A percentile compares a stretch with the other conserved stretches of the same genome.
Evolutionary conservation across 2,113 vertebrate genomes (phyloP).

Genomic region (Alligator sinensis): DNA sequence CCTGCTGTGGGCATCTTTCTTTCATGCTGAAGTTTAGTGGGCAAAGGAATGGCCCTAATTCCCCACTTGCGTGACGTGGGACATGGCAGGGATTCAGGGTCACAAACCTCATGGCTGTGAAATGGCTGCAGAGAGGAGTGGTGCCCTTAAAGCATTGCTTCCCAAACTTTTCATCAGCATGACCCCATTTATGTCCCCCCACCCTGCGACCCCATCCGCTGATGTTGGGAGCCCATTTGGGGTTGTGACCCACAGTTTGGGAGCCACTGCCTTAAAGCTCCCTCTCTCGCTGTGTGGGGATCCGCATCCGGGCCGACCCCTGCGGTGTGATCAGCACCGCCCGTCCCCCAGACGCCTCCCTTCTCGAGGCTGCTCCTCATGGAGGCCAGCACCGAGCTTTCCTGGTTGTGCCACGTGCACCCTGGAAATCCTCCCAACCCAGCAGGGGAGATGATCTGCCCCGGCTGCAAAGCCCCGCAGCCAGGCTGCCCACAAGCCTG

Average conservation of each 20-base stretch:
- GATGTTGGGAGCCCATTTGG: too few species aligned
- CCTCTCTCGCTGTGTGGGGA: background rate
- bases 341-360: background rate
- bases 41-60: background rate
- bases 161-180: background rate
- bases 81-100: background rate
- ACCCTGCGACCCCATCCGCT: too few species aligned
- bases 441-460: slow-evolving; percentile 13
- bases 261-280: too few species aligned
- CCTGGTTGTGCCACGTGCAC: background rate
- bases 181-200: too few species aligned
- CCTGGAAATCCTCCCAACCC: background rate
- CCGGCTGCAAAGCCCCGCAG: slow-evolving; percentile 12
- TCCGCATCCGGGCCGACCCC: background rate
- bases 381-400: too few species aligned
- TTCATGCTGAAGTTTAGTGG: background rate
- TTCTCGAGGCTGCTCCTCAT: too few species aligned
- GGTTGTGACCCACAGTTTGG: too few species aligned
- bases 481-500: slow-evolving; percentile 3
- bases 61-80: background rate
- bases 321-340: background rate
- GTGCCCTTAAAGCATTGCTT: background rate
- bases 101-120: background rate
- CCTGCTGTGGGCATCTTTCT: background rate
- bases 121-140: background rate